Evolutionary conservation across 2,113 vertebrate species (phyloP), one percentile per base, ranked within the genome.

Genomic region (Ptilorrhoa leucosticta): DNA sequence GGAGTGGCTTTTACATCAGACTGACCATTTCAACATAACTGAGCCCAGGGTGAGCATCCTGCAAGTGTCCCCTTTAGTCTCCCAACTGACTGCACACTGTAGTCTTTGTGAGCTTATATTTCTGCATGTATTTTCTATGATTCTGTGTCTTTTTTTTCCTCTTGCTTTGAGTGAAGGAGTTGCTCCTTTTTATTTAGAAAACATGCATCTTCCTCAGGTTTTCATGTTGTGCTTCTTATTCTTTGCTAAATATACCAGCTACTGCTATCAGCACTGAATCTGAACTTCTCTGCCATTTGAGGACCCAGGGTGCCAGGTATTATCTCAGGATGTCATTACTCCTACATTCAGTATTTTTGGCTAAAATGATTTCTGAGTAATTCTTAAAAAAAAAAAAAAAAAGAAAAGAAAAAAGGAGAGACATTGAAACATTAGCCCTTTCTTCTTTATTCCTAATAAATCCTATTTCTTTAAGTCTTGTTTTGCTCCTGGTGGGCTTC

Each of bases 361-460:
- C 37, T 77, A 61, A 21, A 72, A 65, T 56, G 48, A 24, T 69
- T 91, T 89, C 37, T 42, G 22, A 73, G 58, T 75, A 70, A 51
- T 30, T 56, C 3, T 39, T 16, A 6, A 50, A 54, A 53, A n/a
- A 30, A 11, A 35, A 23, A 20, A 24, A 53, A 40, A 35, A 17
- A n/a, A 7, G 2, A 20, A 18, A 3, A 39, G 2, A 42, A 6
- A 22, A 5, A 37, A 17, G 19, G 17, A 8, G 2, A 51, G 8
- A 33, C 2, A 31, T 37, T 80, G 9, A 81, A 48, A 45, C 58
- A 26, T 11, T 66, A 30, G 14, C 21, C 21, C 15, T 63, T 79
- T 31, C 24, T 86, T 39, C 30, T 83, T 86, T 73, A 45, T 66
- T 83, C 30, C 37, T 57, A 44, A 17, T 72, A 92, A 92, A 72